These are phyloP conservation scores for Hylyphantes graminicola DNA, from an alignment of 1,140 invertebrate genomes.

Conservation along the genomic window DNA sequence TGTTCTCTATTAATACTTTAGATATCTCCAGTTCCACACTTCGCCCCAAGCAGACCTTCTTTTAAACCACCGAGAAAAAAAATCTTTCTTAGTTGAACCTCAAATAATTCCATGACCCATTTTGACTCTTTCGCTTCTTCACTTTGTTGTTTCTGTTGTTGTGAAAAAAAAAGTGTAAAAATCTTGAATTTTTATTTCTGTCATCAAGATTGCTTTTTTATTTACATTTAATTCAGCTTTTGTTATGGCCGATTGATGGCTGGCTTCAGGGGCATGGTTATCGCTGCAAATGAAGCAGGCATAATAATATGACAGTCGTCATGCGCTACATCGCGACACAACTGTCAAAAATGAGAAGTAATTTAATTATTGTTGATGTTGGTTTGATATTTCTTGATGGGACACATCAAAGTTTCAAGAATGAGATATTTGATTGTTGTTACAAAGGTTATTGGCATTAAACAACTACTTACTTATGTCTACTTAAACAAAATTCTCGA, in stretches of 20 bases:
- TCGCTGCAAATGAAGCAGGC: conserved; percentile 17
- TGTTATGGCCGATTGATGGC: conserved; percentile 32
- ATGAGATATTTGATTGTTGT: too few species aligned
- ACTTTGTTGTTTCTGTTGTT: neutral
- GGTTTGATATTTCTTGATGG: too few species aligned
- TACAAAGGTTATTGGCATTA: too few species aligned
- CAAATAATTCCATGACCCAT: conserved; percentile 26
- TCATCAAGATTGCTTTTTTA: neutral
- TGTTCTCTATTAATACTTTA: too few species aligned
- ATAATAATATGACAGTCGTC: conserved; percentile 13
- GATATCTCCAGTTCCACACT: too few species aligned
- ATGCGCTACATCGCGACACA: neutral
- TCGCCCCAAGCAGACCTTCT: conserved; percentile 17
- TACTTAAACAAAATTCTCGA: too few species aligned
- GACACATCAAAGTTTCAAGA: too few species aligned
- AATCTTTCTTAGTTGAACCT: neutral
- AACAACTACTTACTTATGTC: too few species aligned
- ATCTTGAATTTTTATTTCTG: conserved; percentile 27
- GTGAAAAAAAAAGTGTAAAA: conserved; percentile 1
- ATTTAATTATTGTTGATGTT: neutral
- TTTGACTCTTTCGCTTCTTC: conserved; percentile 25
- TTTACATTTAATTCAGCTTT: neutral
- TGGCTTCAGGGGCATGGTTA: conserved; percentile 16
- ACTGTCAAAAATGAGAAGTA: neutral
- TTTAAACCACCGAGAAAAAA: conserved; percentile 7